Evolutionary conservation across 2,888 invertebrate genomes (phyloP), one percentile per base, ranked within the genome.

Genomic region (Rhagophthalmus giganteus): DNA sequence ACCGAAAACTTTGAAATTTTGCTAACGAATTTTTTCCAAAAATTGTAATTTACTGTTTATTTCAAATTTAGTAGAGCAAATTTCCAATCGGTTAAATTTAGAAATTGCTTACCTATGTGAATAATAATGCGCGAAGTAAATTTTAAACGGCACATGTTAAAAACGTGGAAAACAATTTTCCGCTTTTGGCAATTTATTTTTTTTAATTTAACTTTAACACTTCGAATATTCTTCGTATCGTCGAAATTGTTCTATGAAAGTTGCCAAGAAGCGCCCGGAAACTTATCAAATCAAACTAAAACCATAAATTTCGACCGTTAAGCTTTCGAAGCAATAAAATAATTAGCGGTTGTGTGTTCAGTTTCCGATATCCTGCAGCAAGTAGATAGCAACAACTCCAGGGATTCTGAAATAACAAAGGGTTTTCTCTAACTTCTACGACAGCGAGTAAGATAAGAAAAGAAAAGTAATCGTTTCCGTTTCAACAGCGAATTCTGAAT

Each of bases 271-370:
- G 7, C 7, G 3, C 7, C 4, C 7, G 20, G 20, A 20, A 20
- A 24, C 12, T 11, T 39, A 39, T 27, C 28, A 39, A 39, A 8
- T 8, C 7, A 16, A 37, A 26, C 14, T 20, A 27, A 38, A 28
- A 39, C 39, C 28, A 39, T 39, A 39, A 39, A 39, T 39, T 39
- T 11, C 1, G 12, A 13, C 13, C 7, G 10, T 14, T 32, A 26
- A 14, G 27, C 8, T 28, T 39, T 25, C 27, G 39, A 13, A 11
- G 26, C 27, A 39, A 39, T 39, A 39, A 39, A 39, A 39, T 39
- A 39, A 39, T 39, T 39, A 39, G 39, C 27, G 39, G 10, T 15
- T 28, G 37, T 37, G 28, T 39, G 39, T 28, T 28, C 28, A 39
- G 28, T 12, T 15, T 28, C 39, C 28, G 39, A 39, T 39, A 39